These are phyloP conservation scores for Siniperca scherzeri DNA, from an alignment of 2,797 vertebrate species.

Conservation along the genomic window DNA sequence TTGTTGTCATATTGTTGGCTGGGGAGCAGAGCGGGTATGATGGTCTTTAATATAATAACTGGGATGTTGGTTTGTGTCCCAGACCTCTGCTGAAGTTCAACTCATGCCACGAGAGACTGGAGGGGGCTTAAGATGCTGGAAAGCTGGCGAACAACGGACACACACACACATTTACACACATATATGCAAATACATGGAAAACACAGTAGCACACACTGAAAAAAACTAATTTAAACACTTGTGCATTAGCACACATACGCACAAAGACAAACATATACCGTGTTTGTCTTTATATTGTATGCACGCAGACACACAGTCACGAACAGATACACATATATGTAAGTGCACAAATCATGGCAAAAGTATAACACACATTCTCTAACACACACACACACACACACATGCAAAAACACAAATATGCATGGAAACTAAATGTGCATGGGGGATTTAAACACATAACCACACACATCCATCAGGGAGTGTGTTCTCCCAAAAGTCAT, in stretches of 20 bases:
- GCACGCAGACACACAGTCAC: background rate
- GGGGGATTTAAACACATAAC: background rate
- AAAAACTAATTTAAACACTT: background rate
- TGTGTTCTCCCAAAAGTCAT: conserved; percentile 12
- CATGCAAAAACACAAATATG: background rate
- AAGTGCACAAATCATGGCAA: too few species aligned
- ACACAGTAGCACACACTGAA: background rate
- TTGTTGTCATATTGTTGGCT: conserved; percentile 65
- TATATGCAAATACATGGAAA: conserved; percentile 19
- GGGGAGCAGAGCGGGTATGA: conserved; percentile 23
- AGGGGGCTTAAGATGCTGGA: conserved; percentile 52
- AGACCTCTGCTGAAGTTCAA: conserved; percentile 58
- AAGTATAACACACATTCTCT: too few species aligned
- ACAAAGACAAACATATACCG: background rate
- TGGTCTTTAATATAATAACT: conserved; percentile 33
- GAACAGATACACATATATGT: background rate
- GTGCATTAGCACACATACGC: background rate
- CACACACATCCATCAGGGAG: background rate
- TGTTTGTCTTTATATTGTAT: background rate
- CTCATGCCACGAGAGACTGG: conserved; percentile 47
- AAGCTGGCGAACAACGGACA: conserved; percentile 32
- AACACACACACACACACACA: background rate
- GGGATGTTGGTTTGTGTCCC: conserved; percentile 59
- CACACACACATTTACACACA: conserved; percentile 1
- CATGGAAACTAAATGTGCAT: background rate